Percentiles rank a stretch among this genome's conserved stretches.
Conservation (phyloP, 2,113 vertebrate species). For the Semnornis frantzii region DNA sequence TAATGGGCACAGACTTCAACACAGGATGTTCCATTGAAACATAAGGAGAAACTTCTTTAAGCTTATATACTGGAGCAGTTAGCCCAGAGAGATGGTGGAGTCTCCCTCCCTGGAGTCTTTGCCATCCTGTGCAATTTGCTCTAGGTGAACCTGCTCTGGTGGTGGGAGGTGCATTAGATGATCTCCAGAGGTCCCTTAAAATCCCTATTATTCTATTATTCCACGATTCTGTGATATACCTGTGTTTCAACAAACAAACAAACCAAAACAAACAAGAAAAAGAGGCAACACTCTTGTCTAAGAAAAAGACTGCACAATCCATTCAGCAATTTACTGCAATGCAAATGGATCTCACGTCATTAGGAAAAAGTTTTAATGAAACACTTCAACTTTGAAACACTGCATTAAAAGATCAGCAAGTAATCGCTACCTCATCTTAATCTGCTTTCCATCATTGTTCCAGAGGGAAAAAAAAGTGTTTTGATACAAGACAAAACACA, state of each 20-base stretch:
- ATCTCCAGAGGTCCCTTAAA: no score
- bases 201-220: no score
- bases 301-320: neutral
- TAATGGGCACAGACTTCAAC: no score
- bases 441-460: slow-evolving; percentile 22
- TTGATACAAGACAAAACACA: slow-evolving; percentile 18
- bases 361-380: slow-evolving; percentile 5
- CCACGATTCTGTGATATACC: neutral
- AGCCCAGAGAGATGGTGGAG: no score
- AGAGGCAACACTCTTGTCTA: neutral
- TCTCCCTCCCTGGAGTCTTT: no score
- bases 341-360: neutral
- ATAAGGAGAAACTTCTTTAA: no score
- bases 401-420: neutral
- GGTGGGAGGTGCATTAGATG: no score
- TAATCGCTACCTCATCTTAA: neutral
- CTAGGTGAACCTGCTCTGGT: no score
- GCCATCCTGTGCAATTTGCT: no score
- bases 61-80: no score
- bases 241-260: neutral
- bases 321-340: neutral
- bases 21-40: no score
- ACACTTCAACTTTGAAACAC: neutral
- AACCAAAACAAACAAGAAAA: neutral
- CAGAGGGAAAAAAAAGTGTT: slow-evolving; percentile 8